These are phyloP conservation scores for Nettapus auritus DNA, from an alignment of 2,113 vertebrate species.

Conservation along the genomic window DNA sequence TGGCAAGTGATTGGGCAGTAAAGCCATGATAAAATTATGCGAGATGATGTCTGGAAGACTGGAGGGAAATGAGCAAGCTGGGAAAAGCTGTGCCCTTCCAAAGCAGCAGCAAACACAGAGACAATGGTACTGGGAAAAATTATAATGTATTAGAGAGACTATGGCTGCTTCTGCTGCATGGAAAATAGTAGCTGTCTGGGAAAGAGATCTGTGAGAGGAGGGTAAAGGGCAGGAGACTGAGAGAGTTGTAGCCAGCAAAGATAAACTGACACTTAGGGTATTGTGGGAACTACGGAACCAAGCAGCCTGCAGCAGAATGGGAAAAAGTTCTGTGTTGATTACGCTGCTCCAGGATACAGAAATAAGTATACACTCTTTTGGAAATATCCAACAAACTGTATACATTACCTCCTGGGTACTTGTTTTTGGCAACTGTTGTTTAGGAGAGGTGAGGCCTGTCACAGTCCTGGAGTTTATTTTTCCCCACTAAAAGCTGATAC, in stretches of 20 bases:
- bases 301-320: neutral
- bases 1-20: neutral
- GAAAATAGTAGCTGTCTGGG: constrained; percentile 26
- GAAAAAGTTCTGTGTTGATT: neutral
- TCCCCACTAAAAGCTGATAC: neutral
- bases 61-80: neutral
- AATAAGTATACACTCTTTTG: neutral
- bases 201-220: neutral
- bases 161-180: neutral
- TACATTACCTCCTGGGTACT: neutral
- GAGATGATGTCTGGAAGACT: constrained; percentile 20
- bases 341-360: neutral
- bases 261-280: neutral
- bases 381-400: neutral
- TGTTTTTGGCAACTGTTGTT: neutral
- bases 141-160: neutral
- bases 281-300: neutral
- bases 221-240: neutral
- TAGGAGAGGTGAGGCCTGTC: neutral
- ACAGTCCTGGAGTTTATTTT: rapidly evolving
- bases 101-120: constrained; percentile 1
- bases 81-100: constrained; percentile 25
- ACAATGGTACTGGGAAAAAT: neutral
- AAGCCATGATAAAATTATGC: neutral
- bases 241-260: neutral